These are phyloP conservation scores for Prionchulus punctatus DNA, from an alignment of 2,888 invertebrate genomes.

Conservation along the genomic window DNA sequence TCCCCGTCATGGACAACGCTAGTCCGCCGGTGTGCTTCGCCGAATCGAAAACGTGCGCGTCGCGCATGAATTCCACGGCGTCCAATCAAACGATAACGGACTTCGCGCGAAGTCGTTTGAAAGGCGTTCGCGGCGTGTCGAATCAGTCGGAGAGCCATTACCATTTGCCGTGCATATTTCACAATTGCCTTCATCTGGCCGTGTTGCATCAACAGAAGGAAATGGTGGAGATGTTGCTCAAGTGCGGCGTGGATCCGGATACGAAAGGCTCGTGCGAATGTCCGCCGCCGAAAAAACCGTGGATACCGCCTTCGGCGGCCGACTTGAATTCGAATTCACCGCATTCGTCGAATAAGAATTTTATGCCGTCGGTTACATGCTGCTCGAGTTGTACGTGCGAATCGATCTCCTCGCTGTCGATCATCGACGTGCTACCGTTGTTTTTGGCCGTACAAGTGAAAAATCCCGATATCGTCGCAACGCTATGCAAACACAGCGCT, in stretches of 20 bases:
- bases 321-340: background rate
- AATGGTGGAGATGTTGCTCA: slow-evolving; percentile 38
- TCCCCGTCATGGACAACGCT: background rate
- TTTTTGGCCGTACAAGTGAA: slow-evolving; percentile 41
- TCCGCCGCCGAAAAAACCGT: slow-evolving; percentile 17
- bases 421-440: background rate
- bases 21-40: background rate
- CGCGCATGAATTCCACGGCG: background rate
- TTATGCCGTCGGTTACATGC: slow-evolving; percentile 18
- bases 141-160: background rate
- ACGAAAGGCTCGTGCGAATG: slow-evolving; percentile 19
- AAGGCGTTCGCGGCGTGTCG: background rate
- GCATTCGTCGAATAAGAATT: slow-evolving; percentile 22
- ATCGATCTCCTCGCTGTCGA: background rate
- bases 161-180: background rate
- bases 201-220: slow-evolving; percentile 42
- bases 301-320: slow-evolving; percentile 15
- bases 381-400: slow-evolving; percentile 1
- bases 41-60: too few species aligned
- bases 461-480: slow-evolving; percentile 40
- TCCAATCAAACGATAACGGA: slow-evolving; percentile 5
- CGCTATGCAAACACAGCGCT: slow-evolving; percentile 44
- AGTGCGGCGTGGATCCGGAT: slow-evolving; percentile 44
- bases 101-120: slow-evolving; percentile 1
- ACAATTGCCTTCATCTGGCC: slow-evolving; percentile 44